Base-by-base conservation (phyloP, 2,888 invertebrate genomes). In the Amaurobius ferox region DNA sequence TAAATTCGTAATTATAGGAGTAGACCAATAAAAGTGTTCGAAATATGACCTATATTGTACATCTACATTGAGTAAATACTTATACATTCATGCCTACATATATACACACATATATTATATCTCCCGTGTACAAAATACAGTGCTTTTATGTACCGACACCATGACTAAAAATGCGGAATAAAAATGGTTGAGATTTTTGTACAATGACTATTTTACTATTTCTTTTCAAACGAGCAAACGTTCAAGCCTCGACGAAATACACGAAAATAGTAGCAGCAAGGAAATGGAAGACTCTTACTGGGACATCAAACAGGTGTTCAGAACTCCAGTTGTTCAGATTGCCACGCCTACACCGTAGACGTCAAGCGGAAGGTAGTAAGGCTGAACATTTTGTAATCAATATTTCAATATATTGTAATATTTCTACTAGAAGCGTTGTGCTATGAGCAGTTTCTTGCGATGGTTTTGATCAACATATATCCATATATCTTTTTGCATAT, bases 161-260 rank as follows among this genome's bases (percentile, higher is more conserved):
- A 73, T 23, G 29, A 73, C 67, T 61, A 66, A 83, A 73, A 66
- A 73, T 64, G 55, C 79, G 40, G 68, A 74, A 66, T 67, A 71
- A 72, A 66, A 39, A 74, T 35, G 35, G 26, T 61, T 78, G 61
- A 86, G 73, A 79, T 78, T 86, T 85, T 86, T 86, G 70, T 86
- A 86, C 79, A 76, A 71, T 62, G 76, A 76, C 68, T 86, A 86
- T 86, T 86, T 86, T 86, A 86, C 62, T 86, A 86, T 79, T 85
- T 86, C 68, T 32, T 79, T 86, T 86, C 35, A 73, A 79, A 79
- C 32, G 78, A 79, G 73, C 72, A 85, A 73, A 71, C 35, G 85
- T 85, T 78, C 72, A 85, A 83, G 83, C 71, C n/a, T 83, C 44
- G 64, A 23, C 30, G 26, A 40, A 48, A 39, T 29, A 39, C 13